A percentile compares a stretch with the other conserved stretches of the same genome.
Evolutionary conservation across 2,113 vertebrate genomes (phyloP).

Genomic region (Setophaga kirtlandii): DNA sequence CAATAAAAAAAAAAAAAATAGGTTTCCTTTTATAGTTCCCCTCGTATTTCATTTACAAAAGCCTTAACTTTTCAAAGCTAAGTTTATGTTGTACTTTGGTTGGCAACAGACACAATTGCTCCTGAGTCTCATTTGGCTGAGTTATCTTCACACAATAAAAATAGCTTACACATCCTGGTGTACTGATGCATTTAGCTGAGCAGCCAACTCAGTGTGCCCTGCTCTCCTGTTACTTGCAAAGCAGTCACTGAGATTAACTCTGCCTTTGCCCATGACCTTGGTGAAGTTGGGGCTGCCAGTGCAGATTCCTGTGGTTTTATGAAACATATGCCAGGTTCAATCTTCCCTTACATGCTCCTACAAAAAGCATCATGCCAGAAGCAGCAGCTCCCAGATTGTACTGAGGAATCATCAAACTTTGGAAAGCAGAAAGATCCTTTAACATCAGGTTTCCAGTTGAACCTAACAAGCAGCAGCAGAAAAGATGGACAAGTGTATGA

Average conservation of each 20-base stretch:
- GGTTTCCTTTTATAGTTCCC: neutral
- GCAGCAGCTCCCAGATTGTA: neutral
- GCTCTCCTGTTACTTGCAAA: neutral
- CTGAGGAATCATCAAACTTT: neutral
- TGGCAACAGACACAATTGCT: neutral
- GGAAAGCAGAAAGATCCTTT: neutral
- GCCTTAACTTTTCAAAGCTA: neutral
- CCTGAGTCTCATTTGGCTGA: neutral
- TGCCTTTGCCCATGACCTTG: neutral
- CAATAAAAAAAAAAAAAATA: neutral
- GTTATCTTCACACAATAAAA: neutral
- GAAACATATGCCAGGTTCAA: neutral
- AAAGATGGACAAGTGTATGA: neutral
- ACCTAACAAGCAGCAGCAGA: neutral
- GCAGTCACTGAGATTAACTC: neutral
- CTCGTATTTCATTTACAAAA: neutral
- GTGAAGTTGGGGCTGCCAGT: neutral
- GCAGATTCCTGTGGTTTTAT: neutral
- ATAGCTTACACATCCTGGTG: neutral
- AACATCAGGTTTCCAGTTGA: neutral
- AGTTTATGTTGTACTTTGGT: neutral
- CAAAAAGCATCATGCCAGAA: neutral
- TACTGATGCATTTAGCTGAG: neutral
- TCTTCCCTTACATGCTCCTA: neutral
- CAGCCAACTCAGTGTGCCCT: neutral